Base-by-base conservation (phyloP, 2,797 vertebrate species). In the Enteromius anoplus region DNA sequence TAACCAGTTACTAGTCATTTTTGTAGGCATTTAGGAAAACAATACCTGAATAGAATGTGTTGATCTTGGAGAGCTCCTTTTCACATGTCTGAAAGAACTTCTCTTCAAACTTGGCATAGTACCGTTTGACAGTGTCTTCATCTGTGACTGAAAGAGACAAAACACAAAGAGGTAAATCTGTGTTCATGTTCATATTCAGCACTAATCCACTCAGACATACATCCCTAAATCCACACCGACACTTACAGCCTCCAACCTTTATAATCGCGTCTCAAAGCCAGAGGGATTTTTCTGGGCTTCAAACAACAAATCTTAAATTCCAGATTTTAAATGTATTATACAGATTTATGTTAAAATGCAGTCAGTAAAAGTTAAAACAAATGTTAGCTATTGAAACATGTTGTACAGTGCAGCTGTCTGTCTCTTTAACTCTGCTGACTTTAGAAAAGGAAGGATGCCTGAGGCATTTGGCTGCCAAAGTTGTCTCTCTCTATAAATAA, bases 21-120 rank as follows among this genome's bases (percentile, higher is more conserved):
- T 64, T 17, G 5, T 2, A 32, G 42, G 3, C 21, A 3, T 47
- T 11, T 21, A 15, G 4, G n/a, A 40, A 80, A 84, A 45, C 85
- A 84, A 94, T 94, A 99, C 98, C 98, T 96, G 98, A 99, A 94
- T 99, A 99, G 94, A 99, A 99, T 19, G 97, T 99, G 94, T 99
- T 99, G 94, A 99, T 99, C 95, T 99, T 99, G 95, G 97, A 95
- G 91, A 99, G 97, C 92, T 99, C 98, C 89, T 99, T 99, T 93
- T 99, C 98, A 85, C 98, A 99, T 29, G 95, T 97, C 93, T 99
- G 98, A 93, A 99, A 99, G 92, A 99, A 99, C 87, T 97, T 97
- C 93, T 99, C 98, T 92, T 99, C 98, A 94, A 99, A 98, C 88
- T 97, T 99, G 88, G 98, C 98, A 91, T 97, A 99, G 93, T 98